phyloP scores from a whole-genome alignment of 2,888 invertebrate species.

The Acanthosepion lycidas region DNA sequence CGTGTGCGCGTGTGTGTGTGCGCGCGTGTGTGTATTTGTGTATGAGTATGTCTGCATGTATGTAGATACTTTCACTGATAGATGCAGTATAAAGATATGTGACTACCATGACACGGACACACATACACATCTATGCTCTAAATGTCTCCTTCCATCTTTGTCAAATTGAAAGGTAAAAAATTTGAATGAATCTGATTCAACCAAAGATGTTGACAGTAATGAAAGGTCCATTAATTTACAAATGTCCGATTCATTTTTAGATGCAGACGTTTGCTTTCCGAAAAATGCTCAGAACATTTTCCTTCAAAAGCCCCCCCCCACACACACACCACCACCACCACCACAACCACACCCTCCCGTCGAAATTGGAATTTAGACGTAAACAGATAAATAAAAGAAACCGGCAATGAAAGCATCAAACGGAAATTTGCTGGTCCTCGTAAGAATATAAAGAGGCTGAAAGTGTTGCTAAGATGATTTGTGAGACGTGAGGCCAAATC shows the following conservation, averaged over 20 bases:
- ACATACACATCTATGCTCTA: background rate
- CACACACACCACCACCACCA: too few species aligned
- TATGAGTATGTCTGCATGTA: too few species aligned
- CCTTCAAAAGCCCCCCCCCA: too few species aligned
- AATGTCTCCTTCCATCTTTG: background rate
- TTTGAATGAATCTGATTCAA: background rate
- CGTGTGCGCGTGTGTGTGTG: too few species aligned
- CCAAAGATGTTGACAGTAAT: background rate
- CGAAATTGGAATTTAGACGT: background rate
- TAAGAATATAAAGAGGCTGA: background rate
- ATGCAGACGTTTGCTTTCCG: background rate
- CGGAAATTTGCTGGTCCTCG: background rate
- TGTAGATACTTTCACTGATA: too few species aligned
- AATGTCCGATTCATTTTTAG: background rate
- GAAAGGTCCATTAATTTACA: constrained; percentile 18
- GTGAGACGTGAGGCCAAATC: background rate
- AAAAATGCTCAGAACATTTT: background rate
- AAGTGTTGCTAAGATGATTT: background rate
- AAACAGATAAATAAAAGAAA: background rate
- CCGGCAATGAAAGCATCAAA: background rate
- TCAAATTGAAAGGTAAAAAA: background rate
- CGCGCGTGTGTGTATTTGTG: too few species aligned
- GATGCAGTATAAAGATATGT: too few species aligned
- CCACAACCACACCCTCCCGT: background rate
- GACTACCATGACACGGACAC: background rate